These are phyloP conservation scores for Agrilus biguttatus DNA, from an alignment of 2,888 invertebrate genomes.

Conservation along the genomic window DNA sequence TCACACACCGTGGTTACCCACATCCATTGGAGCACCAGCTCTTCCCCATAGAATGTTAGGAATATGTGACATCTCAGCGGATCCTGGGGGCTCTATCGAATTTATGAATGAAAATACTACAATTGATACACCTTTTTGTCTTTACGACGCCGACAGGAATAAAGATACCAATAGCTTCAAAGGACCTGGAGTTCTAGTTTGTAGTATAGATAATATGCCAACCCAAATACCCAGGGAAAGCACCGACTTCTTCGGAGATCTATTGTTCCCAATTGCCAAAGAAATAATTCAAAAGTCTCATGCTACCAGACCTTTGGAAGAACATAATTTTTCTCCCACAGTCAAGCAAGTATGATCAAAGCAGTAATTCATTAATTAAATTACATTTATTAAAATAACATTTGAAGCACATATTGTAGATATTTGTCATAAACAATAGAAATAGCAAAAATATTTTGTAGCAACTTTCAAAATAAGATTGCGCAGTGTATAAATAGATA, in stretches of 20 bases:
- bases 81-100: conserved; percentile 80
- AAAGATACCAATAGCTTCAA: conserved; percentile 93
- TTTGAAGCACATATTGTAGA: neutral
- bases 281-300: conserved; percentile 74
- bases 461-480: neutral
- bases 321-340: conserved; percentile 59
- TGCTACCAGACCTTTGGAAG: conserved; percentile 61
- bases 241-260: conserved; percentile 94
- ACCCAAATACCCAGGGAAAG: conserved; percentile 95
- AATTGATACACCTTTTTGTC: conserved; percentile 96
- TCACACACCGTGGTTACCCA: conserved; percentile 86
- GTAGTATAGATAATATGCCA: conserved; percentile 99
- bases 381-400: neutral
- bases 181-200: conserved; percentile 95
- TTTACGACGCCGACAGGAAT: conserved; percentile 98
- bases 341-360: conserved; percentile 42
- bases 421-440: neutral
- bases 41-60: conserved; percentile 83
- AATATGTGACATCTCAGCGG: conserved; percentile 97
- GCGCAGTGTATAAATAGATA: neutral
- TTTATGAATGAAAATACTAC: conserved; percentile 99
- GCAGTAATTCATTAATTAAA: neutral
- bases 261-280: conserved; percentile 73
- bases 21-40: conserved; percentile 74
- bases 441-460: neutral